Evolutionary conservation across 1,140 invertebrate genomes (phyloP).

Genomic region (Orius insidiosus): DNA sequence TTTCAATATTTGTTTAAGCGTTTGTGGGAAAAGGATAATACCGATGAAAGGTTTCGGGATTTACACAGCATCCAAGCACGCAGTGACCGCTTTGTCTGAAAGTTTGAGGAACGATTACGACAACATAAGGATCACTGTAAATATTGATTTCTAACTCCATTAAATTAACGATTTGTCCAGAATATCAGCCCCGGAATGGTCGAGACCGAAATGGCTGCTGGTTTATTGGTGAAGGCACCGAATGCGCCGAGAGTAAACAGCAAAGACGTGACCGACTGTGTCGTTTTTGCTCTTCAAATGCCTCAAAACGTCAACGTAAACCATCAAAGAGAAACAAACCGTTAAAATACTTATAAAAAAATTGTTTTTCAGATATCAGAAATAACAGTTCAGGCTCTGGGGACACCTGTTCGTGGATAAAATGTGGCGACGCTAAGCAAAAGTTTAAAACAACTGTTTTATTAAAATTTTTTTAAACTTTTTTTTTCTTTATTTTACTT

Average conservation of each 20-base stretch:
- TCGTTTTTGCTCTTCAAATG: slow-evolving; percentile 31
- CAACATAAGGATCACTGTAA: slow-evolving; percentile 36
- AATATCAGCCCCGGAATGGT: slow-evolving; percentile 19
- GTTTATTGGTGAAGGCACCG: background rate
- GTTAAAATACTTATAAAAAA: too few species aligned
- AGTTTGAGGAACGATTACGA: slow-evolving; percentile 37
- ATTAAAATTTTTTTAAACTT: too few species aligned
- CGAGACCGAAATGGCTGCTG: slow-evolving; percentile 15
- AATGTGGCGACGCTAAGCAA: too few species aligned
- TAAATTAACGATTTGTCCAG: slow-evolving; percentile 21
- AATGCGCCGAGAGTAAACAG: slow-evolving; percentile 17
- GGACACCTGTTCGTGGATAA: background rate
- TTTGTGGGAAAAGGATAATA: slow-evolving; percentile 17
- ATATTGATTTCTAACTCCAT: slow-evolving; percentile 11
- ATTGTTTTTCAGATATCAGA: too few species aligned
- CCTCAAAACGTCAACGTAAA: slow-evolving; percentile 32
- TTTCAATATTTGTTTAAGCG: slow-evolving; percentile 7
- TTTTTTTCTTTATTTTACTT: too few species aligned
- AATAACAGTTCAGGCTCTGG: slow-evolving; percentile 1
- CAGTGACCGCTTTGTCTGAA: slow-evolving; percentile 36
- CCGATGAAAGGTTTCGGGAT: slow-evolving; percentile 25
- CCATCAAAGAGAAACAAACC: too few species aligned
- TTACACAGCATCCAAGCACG: slow-evolving; percentile 40
- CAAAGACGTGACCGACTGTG: slow-evolving; percentile 33
- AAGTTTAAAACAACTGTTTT: too few species aligned